A percentile compares a stretch with the other conserved stretches of the same genome.
These are phyloP conservation scores for Physella acuta DNA, from an alignment of 1,140 invertebrate genomes.

Conservation along the genomic window DNA sequence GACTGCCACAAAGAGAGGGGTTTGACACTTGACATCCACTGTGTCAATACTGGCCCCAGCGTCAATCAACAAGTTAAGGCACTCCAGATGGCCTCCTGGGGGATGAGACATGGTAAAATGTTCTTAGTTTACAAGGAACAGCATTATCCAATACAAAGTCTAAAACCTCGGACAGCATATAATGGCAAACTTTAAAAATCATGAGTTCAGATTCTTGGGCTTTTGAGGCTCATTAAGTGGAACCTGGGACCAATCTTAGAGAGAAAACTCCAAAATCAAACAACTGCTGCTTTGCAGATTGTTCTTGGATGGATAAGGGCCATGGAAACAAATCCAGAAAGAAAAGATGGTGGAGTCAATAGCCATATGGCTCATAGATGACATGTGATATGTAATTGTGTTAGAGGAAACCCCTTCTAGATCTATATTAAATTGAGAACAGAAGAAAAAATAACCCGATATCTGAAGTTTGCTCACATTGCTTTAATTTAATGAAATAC, in stretches of 20 bases:
- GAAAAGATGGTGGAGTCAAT: not conserved
- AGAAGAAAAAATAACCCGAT: too few relatives aligned
- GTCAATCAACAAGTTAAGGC: constrained; percentile 36
- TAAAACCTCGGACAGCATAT: not conserved
- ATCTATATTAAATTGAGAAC: too few relatives aligned
- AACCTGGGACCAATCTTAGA: not conserved
- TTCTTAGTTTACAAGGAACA: not conserved
- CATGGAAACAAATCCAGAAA: too few relatives aligned
- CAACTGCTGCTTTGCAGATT: too few relatives aligned
- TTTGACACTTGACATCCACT: constrained; percentile 50
- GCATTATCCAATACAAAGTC: not conserved
- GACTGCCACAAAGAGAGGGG: constrained; percentile 48
- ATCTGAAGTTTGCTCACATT: too few relatives aligned
- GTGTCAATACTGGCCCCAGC: constrained; percentile 41
- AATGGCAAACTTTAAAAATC: not conserved
- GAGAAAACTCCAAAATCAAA: too few relatives aligned
- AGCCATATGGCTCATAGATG: too few relatives aligned
- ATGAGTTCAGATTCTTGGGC: not conserved
- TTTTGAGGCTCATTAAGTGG: not conserved
- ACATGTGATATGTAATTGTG: too few relatives aligned
- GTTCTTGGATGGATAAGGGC: too few relatives aligned
- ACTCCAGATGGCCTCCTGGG: constrained; percentile 42
- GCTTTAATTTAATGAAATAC: too few relatives aligned
- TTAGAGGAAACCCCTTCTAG: too few relatives aligned
- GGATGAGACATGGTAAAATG: constrained; percentile 1